Conservation (phyloP, 53 echinoderm and acorn worm genomes). For the Apostichopus leukothele region DNA sequence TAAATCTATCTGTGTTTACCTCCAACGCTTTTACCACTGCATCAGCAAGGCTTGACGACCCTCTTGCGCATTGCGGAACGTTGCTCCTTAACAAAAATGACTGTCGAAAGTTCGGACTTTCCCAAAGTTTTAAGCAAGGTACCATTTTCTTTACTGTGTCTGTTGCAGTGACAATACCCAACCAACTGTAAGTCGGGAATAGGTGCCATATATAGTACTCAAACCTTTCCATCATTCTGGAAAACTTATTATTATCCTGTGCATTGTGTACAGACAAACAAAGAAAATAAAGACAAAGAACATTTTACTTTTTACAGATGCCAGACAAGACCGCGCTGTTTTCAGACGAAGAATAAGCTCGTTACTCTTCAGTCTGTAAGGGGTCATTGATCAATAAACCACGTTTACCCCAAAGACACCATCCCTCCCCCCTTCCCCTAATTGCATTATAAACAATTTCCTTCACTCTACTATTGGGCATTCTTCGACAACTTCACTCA, state of each 20-base stretch:
- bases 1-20: background rate
- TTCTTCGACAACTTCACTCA: too few relatives aligned
- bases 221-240: constrained; percentile 18
- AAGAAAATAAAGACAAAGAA: too few relatives aligned
- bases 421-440: too few relatives aligned
- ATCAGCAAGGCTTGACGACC: background rate
- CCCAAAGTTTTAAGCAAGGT: constrained; percentile 21
- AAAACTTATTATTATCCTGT: constrained; percentile 21
- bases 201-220: constrained; percentile 7
- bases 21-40: constrained; percentile 1
- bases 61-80: background rate
- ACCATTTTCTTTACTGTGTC: background rate
- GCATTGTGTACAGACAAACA: too few relatives aligned
- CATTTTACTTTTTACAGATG: too few relatives aligned
- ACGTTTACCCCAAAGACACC: too few relatives aligned
- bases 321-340: too few relatives aligned
- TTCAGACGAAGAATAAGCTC: too few relatives aligned
- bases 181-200: constrained; percentile 30
- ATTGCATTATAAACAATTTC: too few relatives aligned
- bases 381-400: too few relatives aligned
- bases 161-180: constrained; percentile 15
- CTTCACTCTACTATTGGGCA: too few relatives aligned
- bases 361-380: too few relatives aligned
- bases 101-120: background rate
- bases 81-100: background rate